Evolutionary conservation across 2,797 vertebrate species (phyloP).

Genomic region (Falco peregrinus): DNA sequence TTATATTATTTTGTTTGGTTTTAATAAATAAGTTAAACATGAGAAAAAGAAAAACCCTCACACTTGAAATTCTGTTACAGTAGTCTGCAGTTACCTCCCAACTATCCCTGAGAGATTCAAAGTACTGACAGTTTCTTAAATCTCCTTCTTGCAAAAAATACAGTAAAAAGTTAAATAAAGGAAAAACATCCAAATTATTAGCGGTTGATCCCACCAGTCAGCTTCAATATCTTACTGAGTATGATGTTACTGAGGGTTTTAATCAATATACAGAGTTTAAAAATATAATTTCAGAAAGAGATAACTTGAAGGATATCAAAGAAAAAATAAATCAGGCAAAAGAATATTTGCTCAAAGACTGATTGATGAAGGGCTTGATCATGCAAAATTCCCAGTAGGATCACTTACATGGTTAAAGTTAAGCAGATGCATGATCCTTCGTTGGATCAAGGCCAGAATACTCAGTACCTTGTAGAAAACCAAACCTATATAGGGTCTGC

Average conservation of each 20-base stretch:
- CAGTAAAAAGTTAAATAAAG: not conserved
- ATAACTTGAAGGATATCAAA: not conserved
- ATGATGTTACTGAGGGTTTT: not conserved
- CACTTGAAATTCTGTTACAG: not conserved
- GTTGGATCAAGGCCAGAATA: not conserved
- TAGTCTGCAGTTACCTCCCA: not conserved
- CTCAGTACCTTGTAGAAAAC: not conserved
- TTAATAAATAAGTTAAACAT: not conserved
- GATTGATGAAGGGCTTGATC: not conserved
- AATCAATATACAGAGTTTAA: not conserved
- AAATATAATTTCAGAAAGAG: not conserved
- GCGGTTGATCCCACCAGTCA: not conserved
- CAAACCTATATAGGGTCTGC: not conserved
- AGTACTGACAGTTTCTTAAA: not conserved
- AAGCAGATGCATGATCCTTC: not conserved
- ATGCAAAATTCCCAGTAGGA: not conserved
- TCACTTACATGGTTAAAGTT: not conserved
- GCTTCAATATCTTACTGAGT: not conserved
- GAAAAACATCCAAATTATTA: not conserved
- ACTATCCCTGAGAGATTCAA: not conserved
- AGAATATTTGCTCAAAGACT: not conserved
- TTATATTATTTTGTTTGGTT: not conserved
- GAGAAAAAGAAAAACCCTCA: not conserved
- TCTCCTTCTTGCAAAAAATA: not conserved
- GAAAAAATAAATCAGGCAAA: not conserved